phyloP scores from a whole-genome alignment of 2,888 invertebrate genomes.

The Platypus cylindrus region DNA sequence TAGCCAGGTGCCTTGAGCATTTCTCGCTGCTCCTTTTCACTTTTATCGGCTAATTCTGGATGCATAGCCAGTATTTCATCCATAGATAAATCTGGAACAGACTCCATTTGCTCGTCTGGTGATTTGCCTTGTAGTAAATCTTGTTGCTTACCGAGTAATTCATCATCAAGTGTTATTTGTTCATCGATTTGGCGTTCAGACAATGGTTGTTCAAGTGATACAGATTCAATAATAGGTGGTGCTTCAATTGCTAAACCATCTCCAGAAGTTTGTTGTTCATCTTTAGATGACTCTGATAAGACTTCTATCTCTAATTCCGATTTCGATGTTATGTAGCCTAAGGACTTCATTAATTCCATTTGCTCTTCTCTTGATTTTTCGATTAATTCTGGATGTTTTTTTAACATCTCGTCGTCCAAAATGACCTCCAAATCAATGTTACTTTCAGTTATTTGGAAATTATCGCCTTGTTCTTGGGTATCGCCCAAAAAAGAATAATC shows the following conservation, averaged over 20 bases:
- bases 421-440: not conserved
- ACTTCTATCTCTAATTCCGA: too few species aligned
- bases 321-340: not conserved
- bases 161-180: too few species aligned
- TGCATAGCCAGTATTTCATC: slow-evolving; percentile 8
- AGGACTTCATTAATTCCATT: not conserved
- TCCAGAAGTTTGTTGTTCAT: slow-evolving; percentile 4
- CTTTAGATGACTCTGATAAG: too few species aligned
- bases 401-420: slow-evolving; percentile 1
- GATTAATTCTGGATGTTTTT: slow-evolving; percentile 5
- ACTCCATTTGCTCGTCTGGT: slow-evolving; percentile 1
- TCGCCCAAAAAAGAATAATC: too few species aligned
- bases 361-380: not conserved
- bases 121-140: slow-evolving; percentile 6
- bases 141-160: too few species aligned
- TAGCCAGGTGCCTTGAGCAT: slow-evolving; percentile 6
- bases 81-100: too few species aligned
- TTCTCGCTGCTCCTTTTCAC: slow-evolving; percentile 4
- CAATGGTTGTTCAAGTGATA: too few species aligned
- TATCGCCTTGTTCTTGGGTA: too few species aligned
- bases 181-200: too few species aligned
- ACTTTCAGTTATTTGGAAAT: not conserved
- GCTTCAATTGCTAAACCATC: too few species aligned
- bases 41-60: slow-evolving; percentile 9
- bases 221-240: too few species aligned